Percentiles rank a stretch among this genome's conserved stretches.
phyloP scores from a whole-genome alignment of 2,797 vertebrate genomes.

The Picus viridis region DNA sequence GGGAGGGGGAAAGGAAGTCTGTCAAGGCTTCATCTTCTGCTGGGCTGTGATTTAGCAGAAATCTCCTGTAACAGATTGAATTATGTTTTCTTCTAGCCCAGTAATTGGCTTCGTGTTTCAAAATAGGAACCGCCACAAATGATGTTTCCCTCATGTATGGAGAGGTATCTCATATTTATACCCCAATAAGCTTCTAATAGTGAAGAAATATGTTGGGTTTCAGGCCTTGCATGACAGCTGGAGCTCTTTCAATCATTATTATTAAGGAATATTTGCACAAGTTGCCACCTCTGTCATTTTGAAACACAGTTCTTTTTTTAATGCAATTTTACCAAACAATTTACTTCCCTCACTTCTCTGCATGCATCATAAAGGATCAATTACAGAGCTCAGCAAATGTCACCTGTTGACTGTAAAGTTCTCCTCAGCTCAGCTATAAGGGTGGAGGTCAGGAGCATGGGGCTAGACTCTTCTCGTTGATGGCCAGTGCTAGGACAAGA shows the following conservation, averaged over 20 bases:
- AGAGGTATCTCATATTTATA: slow-evolving; percentile 17
- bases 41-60: slow-evolving; percentile 11
- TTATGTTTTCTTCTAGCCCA: not conserved
- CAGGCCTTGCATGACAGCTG: not conserved
- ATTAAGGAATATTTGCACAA: not conserved
- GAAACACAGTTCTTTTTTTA: not conserved
- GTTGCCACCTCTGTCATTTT: not conserved
- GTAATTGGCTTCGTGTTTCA: slow-evolving; percentile 21
- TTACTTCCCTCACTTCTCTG: not conserved
- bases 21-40: not conserved
- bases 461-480: too few species aligned
- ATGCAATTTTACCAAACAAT: not conserved
- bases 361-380: accelerated
- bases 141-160: slow-evolving; percentile 1
- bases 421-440: not conserved
- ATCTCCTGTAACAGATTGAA: not conserved
- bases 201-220: not conserved
- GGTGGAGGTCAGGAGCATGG: too few species aligned
- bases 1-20: not conserved
- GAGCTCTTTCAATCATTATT: not conserved
- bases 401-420: not conserved
- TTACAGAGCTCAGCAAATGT: not conserved
- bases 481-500: too few species aligned
- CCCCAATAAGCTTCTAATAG: not conserved
- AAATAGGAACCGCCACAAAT: not conserved